phyloP scores from a whole-genome alignment of 1,140 invertebrate genomes.

The Drosophila tristis region DNA sequence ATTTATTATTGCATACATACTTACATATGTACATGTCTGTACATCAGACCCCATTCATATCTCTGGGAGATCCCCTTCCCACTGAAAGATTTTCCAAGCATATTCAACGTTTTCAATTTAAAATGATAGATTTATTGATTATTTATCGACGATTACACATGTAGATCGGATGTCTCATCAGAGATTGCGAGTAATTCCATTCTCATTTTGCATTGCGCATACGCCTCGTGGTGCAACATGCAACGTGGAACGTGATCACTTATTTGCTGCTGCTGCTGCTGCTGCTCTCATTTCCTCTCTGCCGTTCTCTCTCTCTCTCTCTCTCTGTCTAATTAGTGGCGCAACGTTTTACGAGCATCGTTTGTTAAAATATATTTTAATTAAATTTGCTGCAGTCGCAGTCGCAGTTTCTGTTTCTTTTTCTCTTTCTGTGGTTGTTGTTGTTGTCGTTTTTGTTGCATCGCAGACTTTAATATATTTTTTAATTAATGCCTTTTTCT shows the following conservation, averaged over 20 bases:
- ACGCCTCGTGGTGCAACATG: conserved; percentile 27
- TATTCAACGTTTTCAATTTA: too few relatives aligned
- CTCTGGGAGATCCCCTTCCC: too few relatives aligned
- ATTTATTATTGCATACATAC: too few relatives aligned
- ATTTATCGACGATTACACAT: background rate
- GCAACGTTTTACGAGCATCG: conserved; percentile 29
- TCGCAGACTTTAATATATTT: conserved; percentile 61
- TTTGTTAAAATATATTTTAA: conserved; percentile 65
- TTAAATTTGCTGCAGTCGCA: conserved; percentile 64
- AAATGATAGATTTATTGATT: too few relatives aligned
- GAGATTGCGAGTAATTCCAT: conserved; percentile 4
- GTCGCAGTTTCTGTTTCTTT: conserved; percentile 10
- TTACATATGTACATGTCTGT: too few relatives aligned
- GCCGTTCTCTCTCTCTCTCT: too few relatives aligned
- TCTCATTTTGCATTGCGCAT: conserved; percentile 24
- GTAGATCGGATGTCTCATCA: background rate
- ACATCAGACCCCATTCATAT: too few relatives aligned
- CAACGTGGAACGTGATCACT: conserved; percentile 18
- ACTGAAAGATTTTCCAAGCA: too few relatives aligned
- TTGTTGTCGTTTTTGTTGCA: conserved; percentile 8
- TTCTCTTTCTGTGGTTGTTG: background rate
- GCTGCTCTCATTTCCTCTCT: background rate
- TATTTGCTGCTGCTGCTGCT: conserved; percentile 17
- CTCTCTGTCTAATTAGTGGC: conserved; percentile 26
- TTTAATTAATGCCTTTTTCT: conserved; percentile 78